A percentile compares a stretch with the other conserved stretches of the same genome.
Conservation (phyloP, 1,140 invertebrate genomes). For the Solen grandis region DNA sequence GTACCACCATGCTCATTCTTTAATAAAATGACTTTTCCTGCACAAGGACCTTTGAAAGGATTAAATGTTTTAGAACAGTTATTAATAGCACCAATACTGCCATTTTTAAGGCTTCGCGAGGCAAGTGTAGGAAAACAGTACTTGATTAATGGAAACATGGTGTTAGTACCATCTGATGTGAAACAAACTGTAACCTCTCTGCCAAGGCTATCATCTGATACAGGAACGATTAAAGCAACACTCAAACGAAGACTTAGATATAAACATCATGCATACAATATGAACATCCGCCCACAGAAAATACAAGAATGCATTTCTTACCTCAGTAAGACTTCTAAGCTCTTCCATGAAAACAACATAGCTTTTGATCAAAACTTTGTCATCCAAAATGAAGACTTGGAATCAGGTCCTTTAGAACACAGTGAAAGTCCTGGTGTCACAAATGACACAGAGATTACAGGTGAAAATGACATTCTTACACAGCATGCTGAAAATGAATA, state of each 20-base stretch:
- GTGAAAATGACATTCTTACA: too few species aligned
- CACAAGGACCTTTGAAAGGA: constrained; percentile 12
- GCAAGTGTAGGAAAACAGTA: constrained; percentile 49
- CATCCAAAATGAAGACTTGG: too few species aligned
- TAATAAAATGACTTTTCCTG: constrained; percentile 51
- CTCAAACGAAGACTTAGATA: constrained; percentile 37
- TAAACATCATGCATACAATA: constrained; percentile 47
- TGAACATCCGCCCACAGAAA: constrained; percentile 38
- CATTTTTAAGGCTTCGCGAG: constrained; percentile 53
- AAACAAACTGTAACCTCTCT: constrained; percentile 19
- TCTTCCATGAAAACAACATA: too few species aligned
- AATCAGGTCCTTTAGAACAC: too few species aligned
- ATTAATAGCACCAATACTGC: constrained; percentile 29
- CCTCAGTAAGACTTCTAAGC: too few species aligned
- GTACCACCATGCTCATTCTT: constrained; percentile 36
- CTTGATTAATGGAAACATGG: constrained; percentile 48
- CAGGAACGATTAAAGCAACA: constrained; percentile 51
- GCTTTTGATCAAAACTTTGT: too few species aligned
- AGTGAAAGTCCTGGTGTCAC: too few species aligned
- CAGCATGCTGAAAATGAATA: too few species aligned
- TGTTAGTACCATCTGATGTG: constrained; percentile 49
- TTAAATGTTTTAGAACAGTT: constrained; percentile 47
- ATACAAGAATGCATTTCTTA: constrained; percentile 20
- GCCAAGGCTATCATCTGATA: constrained; percentile 39
- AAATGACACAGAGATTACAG: too few species aligned